A percentile compares a stretch with the other conserved stretches of the same genome.
Evolutionary conservation across 2,113 vertebrate species (phyloP).

Genomic region (Corythoichthys haematopterus): DNA sequence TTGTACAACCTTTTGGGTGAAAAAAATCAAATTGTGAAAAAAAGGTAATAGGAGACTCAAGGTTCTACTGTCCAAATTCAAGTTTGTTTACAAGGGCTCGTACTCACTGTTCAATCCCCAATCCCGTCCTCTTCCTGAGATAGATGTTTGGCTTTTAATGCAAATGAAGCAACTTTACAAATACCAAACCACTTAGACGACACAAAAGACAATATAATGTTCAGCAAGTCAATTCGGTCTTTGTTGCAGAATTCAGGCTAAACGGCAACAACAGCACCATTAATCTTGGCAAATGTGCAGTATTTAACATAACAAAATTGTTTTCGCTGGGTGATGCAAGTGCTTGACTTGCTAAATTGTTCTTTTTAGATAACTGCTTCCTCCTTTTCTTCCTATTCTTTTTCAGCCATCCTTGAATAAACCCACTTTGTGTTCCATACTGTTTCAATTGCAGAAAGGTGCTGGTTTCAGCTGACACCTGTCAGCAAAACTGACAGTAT

Average conservation of each 20-base stretch:
- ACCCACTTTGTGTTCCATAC: slow-evolving; percentile 14
- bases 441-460: slow-evolving; percentile 32
- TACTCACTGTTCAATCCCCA: slow-evolving; percentile 19
- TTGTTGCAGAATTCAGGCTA: slow-evolving; percentile 16
- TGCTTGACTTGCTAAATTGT: slow-evolving; percentile 16
- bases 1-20: no score
- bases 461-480: slow-evolving; percentile 30
- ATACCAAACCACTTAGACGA: slow-evolving; percentile 29
- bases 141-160: slow-evolving; percentile 28
- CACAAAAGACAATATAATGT: slow-evolving; percentile 35
- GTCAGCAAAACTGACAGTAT: slow-evolving; percentile 29
- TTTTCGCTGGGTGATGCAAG: slow-evolving; percentile 15
- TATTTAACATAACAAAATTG: slow-evolving; percentile 19
- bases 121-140: slow-evolving; percentile 14
- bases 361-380: slow-evolving; percentile 26
- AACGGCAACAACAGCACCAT: slow-evolving; percentile 19
- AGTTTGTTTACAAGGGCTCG: neutral
- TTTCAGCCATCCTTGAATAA: neutral
- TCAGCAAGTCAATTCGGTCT: slow-evolving; percentile 23
- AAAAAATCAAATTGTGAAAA: neutral
- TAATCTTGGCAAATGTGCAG: slow-evolving; percentile 15
- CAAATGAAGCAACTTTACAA: slow-evolving; percentile 37
- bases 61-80: neutral
- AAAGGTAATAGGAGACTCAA: neutral
- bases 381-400: neutral